Evolutionary conservation across 2,888 invertebrate genomes (phyloP).

Genomic region (Chorisops tibialis): DNA sequence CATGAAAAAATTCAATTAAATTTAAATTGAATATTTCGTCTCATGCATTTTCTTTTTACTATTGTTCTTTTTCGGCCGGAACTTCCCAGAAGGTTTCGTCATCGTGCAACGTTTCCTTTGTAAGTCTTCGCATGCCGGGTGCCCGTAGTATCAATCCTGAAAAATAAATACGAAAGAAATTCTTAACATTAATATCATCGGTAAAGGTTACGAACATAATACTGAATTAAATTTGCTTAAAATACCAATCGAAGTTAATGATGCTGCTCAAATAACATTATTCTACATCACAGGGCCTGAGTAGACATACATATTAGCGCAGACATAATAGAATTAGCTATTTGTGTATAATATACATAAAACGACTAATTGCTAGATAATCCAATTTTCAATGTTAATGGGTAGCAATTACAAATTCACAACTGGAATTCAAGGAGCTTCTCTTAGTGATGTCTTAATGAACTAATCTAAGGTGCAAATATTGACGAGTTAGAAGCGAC

Average conservation of each 20-base stretch:
- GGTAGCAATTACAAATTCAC: slow-evolving; percentile 7
- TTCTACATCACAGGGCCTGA: neutral
- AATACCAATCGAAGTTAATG: no score
- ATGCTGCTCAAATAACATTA: neutral
- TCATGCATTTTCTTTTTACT: slow-evolving; percentile 38
- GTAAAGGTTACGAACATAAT: neutral
- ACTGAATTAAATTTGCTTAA: neutral
- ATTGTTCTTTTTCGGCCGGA: slow-evolving; percentile 53
- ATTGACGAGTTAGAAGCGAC: neutral
- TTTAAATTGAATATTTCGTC: neutral
- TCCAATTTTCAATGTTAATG: slow-evolving; percentile 17
- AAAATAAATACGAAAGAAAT: slow-evolving; percentile 10
- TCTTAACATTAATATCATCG: neutral
- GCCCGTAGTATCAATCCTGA: slow-evolving; percentile 56
- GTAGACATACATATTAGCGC: no score
- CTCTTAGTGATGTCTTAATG: neutral
- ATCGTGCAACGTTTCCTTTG: slow-evolving; percentile 59
- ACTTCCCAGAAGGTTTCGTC: slow-evolving; percentile 66
- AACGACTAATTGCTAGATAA: neutral
- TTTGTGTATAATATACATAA: neutral
- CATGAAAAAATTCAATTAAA: slow-evolving; percentile 9
- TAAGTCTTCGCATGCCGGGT: slow-evolving; percentile 52
- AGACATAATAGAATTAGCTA: neutral
- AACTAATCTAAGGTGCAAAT: neutral
- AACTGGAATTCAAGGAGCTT: neutral